Base-by-base conservation (phyloP, 2,797 vertebrate genomes). In the Semaprochilodus insignis region DNA sequence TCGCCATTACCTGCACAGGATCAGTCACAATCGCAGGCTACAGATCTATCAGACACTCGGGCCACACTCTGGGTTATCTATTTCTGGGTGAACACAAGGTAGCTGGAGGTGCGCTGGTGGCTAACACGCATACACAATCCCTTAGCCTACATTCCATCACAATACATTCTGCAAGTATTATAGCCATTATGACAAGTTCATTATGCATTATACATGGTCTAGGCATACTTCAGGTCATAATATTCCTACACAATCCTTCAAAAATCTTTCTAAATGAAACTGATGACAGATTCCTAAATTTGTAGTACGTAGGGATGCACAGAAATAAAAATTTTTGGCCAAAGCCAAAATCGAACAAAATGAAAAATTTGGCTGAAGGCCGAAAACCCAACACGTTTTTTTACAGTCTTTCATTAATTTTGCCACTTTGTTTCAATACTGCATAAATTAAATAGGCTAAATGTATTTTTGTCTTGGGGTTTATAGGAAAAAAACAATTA, bases 61-160 rank as follows among this genome's bases (percentile, higher is more conserved):
- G 69, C 34, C 67, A 74, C 40, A 72, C 36, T 70, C 23, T 55
- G 34, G 48, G 40, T 71, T 55, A 74, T 40, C 19, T 74, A 86
- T 78, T 83, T 77, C 74, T n/a, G 57, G 57, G 25, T 72, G 51
- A 77, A 77, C 51, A 59, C 36, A 51, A 27, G 36, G 31, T 21
- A 57, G 54, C 31, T 67, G 17, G 36, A n/a, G 73, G 77, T 48
- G 27, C 21, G 1, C 48, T 81, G 67, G 15, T 55, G 66, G 40
- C 13, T 7, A 70, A 77, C 19, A 36, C 21, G 70, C 23, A 67
- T 72, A 66, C 16, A 62, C 11, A 75, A 55, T 73, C n/a, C 13
- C 27, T 71, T n/a, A 57, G 6, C 25, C 19, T 74, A 27, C 75
- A 25, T 34, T 62, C 54, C 40, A 44, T 71, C 25, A 31, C 14